These are phyloP conservation scores for Cetonia aurata DNA, from an alignment of 2,888 invertebrate genomes.

Conservation along the genomic window DNA sequence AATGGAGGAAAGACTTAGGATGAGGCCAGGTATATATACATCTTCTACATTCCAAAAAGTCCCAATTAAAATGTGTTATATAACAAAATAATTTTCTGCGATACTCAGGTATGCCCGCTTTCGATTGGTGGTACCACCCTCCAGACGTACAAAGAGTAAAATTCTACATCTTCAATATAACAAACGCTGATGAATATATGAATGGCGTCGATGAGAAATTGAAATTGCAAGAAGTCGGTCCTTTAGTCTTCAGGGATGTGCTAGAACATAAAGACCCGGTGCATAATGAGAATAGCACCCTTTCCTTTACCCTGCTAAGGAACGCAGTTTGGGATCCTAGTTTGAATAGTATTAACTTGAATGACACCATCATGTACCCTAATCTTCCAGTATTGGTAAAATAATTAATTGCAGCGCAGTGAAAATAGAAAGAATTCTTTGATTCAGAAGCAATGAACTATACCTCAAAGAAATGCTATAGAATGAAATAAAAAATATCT, in stretches of 20 bases:
- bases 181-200: conserved; percentile 80
- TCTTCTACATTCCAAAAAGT: background rate
- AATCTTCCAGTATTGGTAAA: conserved; percentile 72
- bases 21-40: conserved; percentile 65
- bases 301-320: conserved; percentile 73
- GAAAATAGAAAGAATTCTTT: too few relatives aligned
- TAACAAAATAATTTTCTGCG: too few relatives aligned
- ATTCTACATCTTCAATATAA: conserved; percentile 83
- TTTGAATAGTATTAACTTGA: conserved; percentile 71
- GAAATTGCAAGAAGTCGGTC: conserved; percentile 80
- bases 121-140: conserved; percentile 76
- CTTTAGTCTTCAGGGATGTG: conserved; percentile 76
- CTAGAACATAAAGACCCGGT: conserved; percentile 70
- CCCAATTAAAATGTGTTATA: too few relatives aligned
- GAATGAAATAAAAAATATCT: too few relatives aligned
- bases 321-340: conserved; percentile 72
- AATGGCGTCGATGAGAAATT: conserved; percentile 75
- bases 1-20: conserved; percentile 72
- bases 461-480: too few relatives aligned
- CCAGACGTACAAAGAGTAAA: conserved; percentile 77
- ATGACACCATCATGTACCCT: conserved; percentile 73
- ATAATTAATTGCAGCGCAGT: too few relatives aligned
- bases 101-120: conserved; percentile 76
- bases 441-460: too few relatives aligned
- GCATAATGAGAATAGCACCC: conserved; percentile 73